Evolutionary conservation across 1,140 invertebrate species (phyloP).

Genomic region (Latrodectus geometricus): DNA sequence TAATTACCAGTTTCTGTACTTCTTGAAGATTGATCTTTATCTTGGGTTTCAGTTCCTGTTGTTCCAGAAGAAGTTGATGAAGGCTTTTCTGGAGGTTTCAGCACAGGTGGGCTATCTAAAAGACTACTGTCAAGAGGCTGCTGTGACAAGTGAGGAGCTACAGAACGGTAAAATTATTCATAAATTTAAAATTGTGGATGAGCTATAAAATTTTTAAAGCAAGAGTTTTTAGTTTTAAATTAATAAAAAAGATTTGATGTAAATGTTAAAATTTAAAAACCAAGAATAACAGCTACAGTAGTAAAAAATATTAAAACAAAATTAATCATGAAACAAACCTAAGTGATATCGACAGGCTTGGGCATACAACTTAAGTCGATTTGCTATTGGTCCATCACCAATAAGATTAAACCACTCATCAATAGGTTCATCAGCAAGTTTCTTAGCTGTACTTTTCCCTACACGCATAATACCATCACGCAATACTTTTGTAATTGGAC

Average conservation of each 20-base stretch:
- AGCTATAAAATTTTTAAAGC: neutral
- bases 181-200: neutral
- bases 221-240: neutral
- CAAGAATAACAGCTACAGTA: neutral
- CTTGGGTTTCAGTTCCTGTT: slow-evolving; percentile 71
- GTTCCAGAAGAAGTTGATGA: slow-evolving; percentile 74
- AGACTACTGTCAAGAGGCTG: slow-evolving; percentile 84
- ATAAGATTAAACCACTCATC: slow-evolving; percentile 91
- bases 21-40: slow-evolving; percentile 66
- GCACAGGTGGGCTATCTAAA: slow-evolving; percentile 76
- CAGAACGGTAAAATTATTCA: slow-evolving; percentile 46
- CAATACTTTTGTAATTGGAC: slow-evolving; percentile 64
- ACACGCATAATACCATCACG: slow-evolving; percentile 84
- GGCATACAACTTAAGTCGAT: slow-evolving; percentile 87
- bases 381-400: slow-evolving; percentile 80
- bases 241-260: neutral
- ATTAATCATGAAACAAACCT: slow-evolving; percentile 26
- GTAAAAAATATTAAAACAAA: neutral
- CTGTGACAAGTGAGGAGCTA: slow-evolving; percentile 85
- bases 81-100: slow-evolving; percentile 64
- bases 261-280: neutral
- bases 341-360: slow-evolving; percentile 74
- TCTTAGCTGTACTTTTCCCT: slow-evolving; percentile 76
- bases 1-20: slow-evolving; percentile 26
- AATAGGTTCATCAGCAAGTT: slow-evolving; percentile 77